Conservation (phyloP, 2,113 vertebrate genomes). For the Xerus inauris region DNA sequence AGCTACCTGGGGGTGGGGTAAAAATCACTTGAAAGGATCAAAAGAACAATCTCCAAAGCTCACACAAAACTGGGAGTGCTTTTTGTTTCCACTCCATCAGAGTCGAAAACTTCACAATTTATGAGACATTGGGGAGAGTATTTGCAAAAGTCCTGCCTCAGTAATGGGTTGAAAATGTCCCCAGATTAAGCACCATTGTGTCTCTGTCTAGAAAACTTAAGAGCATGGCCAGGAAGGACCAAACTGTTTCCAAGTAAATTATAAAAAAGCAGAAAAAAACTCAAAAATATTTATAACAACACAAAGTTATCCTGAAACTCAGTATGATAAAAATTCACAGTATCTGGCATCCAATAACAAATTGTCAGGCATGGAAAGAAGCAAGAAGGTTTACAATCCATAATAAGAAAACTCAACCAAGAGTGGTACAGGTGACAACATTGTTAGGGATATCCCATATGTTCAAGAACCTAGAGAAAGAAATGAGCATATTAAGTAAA, state of each 20-base stretch:
- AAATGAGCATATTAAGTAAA: neutral
- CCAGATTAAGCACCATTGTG: neutral
- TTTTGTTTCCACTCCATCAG: neutral
- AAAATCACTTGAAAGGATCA: neutral
- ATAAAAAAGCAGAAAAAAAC: neutral
- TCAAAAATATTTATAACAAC: slow-evolving; percentile 1
- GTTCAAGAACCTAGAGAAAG: neutral
- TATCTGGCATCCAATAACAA: neutral
- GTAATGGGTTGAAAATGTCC: neutral
- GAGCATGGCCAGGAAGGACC: neutral
- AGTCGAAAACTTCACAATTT: neutral
- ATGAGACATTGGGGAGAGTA: neutral
- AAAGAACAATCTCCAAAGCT: neutral
- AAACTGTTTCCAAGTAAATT: slow-evolving; percentile 2
- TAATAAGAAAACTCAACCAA: neutral
- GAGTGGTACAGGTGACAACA: neutral
- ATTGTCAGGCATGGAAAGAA: neutral
- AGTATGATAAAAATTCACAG: slow-evolving; percentile 25
- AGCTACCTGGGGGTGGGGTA: neutral
- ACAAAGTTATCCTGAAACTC: neutral
- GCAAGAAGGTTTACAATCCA: neutral
- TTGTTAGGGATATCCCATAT: neutral
- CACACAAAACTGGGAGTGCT: neutral
- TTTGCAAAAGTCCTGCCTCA: neutral
- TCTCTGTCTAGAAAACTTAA: neutral